Evolutionary conservation across 2,113 vertebrate genomes (phyloP), one percentile per base, ranked within the genome.

Genomic region (Chaetodon auriga): DNA sequence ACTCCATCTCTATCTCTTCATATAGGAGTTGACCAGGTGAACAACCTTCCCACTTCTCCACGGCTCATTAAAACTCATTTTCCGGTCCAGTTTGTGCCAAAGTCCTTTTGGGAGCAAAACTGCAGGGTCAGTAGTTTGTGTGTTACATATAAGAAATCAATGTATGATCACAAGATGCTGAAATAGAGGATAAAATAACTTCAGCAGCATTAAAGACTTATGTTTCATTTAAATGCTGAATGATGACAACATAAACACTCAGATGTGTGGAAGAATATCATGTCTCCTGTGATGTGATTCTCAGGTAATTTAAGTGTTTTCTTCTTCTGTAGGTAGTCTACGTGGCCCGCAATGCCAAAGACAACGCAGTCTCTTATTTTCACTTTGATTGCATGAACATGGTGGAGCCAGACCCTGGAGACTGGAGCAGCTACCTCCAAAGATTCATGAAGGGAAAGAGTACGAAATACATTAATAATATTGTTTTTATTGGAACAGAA

Each of bases 281-380:
- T 11, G 43, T 45, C 43, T 45, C 43, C 10, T 35, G 12, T 48
- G 0, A 51, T 6, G 43, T 45, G 30, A 3, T 30, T 3, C 30
- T 30, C 30, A 30, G 8, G 10, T 45, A 45, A 45, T 30, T 6
- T 23, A 58, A 19, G 8, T 66, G 0, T 45, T 10, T 46, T 45
- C 18, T 38, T 74, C 16, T 62, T 30, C 1, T 71, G 7, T 19
- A 98, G 97, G 84, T 97, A 3, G 92, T 97, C 71, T 97, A 97
- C 0, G 90, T 97, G 78, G 97, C 96, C 0, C 96, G 97, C 84
- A 97, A 97, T 73, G 94, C 96, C 41, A 98, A 97, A 82, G 97
- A 98, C 94, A 96, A 81, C 19, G 55, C 92, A n/a, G 96, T 98
- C 11, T 97, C 97, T 21, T 97, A 94, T 90, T 97, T 95, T 75